Base-by-base conservation (phyloP, 2,113 vertebrate species). In the Pycnonotus jocosus region DNA sequence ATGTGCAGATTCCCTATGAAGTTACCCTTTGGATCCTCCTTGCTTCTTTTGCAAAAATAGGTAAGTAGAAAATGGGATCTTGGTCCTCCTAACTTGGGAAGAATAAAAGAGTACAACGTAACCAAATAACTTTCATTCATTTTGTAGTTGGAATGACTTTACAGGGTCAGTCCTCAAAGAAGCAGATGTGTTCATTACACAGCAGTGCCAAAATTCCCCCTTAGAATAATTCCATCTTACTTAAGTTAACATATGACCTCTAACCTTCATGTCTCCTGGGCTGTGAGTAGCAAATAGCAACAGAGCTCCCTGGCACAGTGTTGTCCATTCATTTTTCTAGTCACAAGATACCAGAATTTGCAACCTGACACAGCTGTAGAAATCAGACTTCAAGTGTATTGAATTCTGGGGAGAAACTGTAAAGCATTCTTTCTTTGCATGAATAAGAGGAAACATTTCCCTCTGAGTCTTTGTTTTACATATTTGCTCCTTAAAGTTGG, bases 21-120 rank as follows among this genome's bases (percentile, higher is more conserved):
- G 98, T 99, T 81, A 99, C 99, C 11, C 98, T 99, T 47, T 99
- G 99, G 99, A 98, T 99, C 70, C 97, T 99, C 42, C 97, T 99
- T 54, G 99, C 99, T 25, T 99, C 99, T 21, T 98, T 99, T 89
- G 99, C 99, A 79, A 99, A 99, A 98, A 99, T 99, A 95, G 99
- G 99, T 99, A 96, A 99, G 99, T 97, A 57, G 22, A 77, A 72
- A 71, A 85, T 20, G 44, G 9, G 37, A 51, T 78, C 33, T 60
- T 35, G 27, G 24, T 61, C 22, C 12, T 91, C 18, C 45, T 86
- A 30, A 23, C 11, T 51, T 6, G 2, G 22, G 12, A 78, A 84
- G 35, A 78, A 58, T 61, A 6, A 69, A 82, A 68, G 44, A 1
- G 0, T 54, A 42, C 10, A 7, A 4, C 3, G 5, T 33, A 81